phyloP scores from a whole-genome alignment of 1,140 invertebrate species.

The Drosophila sucinea region DNA sequence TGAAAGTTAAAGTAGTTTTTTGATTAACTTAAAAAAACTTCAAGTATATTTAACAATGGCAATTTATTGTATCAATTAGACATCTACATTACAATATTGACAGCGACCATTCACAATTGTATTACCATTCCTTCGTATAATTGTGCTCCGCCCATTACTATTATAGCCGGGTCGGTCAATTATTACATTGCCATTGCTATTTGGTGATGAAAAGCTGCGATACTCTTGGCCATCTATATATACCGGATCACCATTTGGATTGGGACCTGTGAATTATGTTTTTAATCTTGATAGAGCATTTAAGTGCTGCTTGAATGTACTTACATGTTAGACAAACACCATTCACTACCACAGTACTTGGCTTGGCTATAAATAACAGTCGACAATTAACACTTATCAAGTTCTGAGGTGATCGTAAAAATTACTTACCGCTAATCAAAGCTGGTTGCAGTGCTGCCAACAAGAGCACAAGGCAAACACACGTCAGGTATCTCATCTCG shows the following conservation, averaged over 20 bases:
- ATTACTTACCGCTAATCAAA: conserved; percentile 53
- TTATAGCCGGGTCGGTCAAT: conserved; percentile 36
- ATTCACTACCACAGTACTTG: conserved; percentile 62
- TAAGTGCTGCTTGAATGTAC: conserved; percentile 14
- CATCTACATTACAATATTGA: conserved; percentile 59
- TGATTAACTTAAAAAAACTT: conserved; percentile 1
- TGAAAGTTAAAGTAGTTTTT: conserved; percentile 8
- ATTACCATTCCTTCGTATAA: conserved; percentile 42
- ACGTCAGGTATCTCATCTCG: conserved; percentile 65
- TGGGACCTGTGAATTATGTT: conserved; percentile 37
- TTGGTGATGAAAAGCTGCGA: conserved; percentile 53
- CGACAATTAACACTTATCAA: conserved; percentile 20
- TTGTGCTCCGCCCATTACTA: conserved; percentile 28
- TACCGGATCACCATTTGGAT: conserved; percentile 55
- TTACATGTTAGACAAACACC: conserved; percentile 66
- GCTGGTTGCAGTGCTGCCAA: conserved; percentile 50
- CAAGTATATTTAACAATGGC: conserved; percentile 7
- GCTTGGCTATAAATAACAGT: conserved; percentile 46
- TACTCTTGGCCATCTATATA: conserved; percentile 60
- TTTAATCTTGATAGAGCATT: neutral
- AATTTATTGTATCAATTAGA: conserved; percentile 17
- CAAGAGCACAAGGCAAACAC: conserved; percentile 34
- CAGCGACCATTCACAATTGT: conserved; percentile 63
- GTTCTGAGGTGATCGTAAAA: neutral
- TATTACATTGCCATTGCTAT: conserved; percentile 47